Evolutionary conservation across 2,797 vertebrate genomes (phyloP).

Genomic region (Pagetopsis macropterus): DNA sequence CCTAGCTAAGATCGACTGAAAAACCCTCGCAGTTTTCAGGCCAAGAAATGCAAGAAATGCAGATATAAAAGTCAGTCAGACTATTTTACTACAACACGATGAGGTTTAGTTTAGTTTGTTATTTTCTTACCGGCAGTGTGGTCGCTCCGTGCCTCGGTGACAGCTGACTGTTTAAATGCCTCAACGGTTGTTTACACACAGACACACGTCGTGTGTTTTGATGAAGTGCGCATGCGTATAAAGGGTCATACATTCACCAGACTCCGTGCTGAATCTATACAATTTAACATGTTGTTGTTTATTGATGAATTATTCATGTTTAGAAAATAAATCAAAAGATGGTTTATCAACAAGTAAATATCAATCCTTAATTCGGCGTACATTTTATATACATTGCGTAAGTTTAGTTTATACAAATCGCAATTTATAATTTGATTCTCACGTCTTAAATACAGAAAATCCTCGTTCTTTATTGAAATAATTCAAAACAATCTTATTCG

Average conservation of each 20-base stretch:
- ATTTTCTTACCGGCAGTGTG: conserved; percentile 21
- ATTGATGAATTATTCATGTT: background rate
- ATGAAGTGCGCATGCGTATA: conserved; percentile 66
- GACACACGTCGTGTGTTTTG: conserved; percentile 34
- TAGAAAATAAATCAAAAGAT: fast-evolving
- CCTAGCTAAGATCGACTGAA: background rate
- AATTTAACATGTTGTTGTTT: background rate
- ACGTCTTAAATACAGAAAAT: too few species aligned
- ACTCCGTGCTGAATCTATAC: background rate
- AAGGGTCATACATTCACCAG: background rate
- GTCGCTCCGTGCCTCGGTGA: conserved; percentile 13
- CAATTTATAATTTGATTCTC: too few species aligned
- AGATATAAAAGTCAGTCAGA: fast-evolving
- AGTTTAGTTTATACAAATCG: too few species aligned
- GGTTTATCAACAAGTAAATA: fast-evolving
- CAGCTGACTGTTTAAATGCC: conserved; percentile 76
- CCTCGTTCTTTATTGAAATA: too few species aligned
- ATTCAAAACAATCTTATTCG: too few species aligned
- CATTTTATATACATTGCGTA: background rate
- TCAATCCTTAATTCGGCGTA: background rate
- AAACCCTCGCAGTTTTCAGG: background rate
- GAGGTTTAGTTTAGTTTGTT: fast-evolving
- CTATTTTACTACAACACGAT: fast-evolving
- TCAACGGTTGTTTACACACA: conserved; percentile 70
- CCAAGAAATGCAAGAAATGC: fast-evolving